Percentiles rank a stretch among this genome's conserved stretches.
phyloP scores from a whole-genome alignment of 2,888 invertebrate species.

The Phasia obesa region DNA sequence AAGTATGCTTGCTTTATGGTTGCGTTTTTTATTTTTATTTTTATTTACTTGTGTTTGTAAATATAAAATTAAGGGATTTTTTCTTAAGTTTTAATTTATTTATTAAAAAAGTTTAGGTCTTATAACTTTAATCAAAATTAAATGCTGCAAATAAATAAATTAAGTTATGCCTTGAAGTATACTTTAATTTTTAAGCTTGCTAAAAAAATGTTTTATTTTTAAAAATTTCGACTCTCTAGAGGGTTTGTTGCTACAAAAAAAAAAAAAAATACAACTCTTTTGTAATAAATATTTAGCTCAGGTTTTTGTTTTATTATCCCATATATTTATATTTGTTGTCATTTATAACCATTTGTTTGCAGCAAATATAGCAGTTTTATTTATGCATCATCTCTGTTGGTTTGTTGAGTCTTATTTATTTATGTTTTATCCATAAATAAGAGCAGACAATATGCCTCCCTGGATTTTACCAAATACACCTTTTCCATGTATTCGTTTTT shows the following conservation, averaged over 20 bases:
- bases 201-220: neutral
- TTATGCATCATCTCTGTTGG: neutral
- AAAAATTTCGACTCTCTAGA: neutral
- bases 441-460: conserved; percentile 31
- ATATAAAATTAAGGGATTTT: neutral
- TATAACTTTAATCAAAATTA: no score
- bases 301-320: conserved; percentile 15
- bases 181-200: neutral
- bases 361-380: neutral
- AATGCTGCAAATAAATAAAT: no score
- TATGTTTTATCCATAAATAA: conserved; percentile 53
- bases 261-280: neutral
- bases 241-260: no score
- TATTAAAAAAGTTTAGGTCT: neutral
- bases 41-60: neutral
- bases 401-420: conserved; percentile 19
- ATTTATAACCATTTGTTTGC: conserved; percentile 7
- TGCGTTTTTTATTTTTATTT: neutral
- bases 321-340: conserved; percentile 12
- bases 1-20: neutral
- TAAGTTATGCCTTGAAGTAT: neutral
- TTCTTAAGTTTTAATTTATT: neutral
- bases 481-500: conserved; percentile 24
- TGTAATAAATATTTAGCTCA: neutral
- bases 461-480: conserved; percentile 56